These are phyloP conservation scores for human DNA, from an alignment of 2,113 vertebrate genomes.

Conservation along the genomic window GRCh38 chr20:37716001-37716500, in stretches of 20 bases:
- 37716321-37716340: neutral
- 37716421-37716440: neutral
- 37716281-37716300: conserved; percentile 4
- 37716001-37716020: neutral
- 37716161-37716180: neutral
- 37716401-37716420: neutral
- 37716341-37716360: neutral
- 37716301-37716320: neutral
- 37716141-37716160: conserved; percentile 11
- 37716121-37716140: conserved; percentile 34
- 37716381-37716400: neutral
- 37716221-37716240: conserved; percentile 37
- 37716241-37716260: conserved; percentile 35
- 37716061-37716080: conserved; percentile 10
- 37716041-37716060: neutral
- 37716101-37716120: neutral
- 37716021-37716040: neutral
- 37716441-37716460: neutral
- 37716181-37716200: neutral
- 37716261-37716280: conserved; percentile 21
- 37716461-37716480: neutral
- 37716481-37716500: neutral
- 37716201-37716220: neutral
- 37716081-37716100: neutral
- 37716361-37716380: neutral